phyloP scores from a whole-genome alignment of 2,888 invertebrate species.

The Zaprionus lineosus region DNA sequence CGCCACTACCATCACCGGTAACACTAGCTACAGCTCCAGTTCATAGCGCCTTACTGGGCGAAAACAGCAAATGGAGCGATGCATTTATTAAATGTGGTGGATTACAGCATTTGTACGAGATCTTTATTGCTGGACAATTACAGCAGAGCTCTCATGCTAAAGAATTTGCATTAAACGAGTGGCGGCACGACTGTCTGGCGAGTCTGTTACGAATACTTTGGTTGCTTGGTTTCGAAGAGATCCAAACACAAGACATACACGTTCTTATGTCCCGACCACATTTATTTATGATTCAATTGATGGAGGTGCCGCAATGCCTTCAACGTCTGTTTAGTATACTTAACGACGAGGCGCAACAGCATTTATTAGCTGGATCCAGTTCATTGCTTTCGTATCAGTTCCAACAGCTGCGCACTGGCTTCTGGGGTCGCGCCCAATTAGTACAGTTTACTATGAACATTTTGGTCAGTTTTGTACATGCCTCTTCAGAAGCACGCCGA shows the following conservation, averaged over 20 bases:
- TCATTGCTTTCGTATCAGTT: constrained; percentile 72
- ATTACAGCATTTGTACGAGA: constrained; percentile 92
- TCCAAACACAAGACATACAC: constrained; percentile 83
- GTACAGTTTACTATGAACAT: constrained; percentile 96
- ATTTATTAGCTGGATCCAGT: constrained; percentile 75
- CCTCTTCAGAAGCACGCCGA: constrained; percentile 90
- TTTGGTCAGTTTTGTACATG: constrained; percentile 96
- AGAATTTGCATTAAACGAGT: constrained; percentile 85
- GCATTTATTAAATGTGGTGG: constrained; percentile 94
- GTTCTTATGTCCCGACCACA: constrained; percentile 87
- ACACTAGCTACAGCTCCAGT: constrained; percentile 26
- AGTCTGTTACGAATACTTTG: constrained; percentile 92
- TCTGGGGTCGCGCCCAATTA: constrained; percentile 96
- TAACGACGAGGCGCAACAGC: constrained; percentile 89
- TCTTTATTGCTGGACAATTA: constrained; percentile 93
- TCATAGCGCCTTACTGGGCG: constrained; percentile 28
- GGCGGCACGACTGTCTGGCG: constrained; percentile 97
- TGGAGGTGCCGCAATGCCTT: constrained; percentile 92
- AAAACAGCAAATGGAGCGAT: constrained; percentile 86
- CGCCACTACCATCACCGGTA: constrained; percentile 43
- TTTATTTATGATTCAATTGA: constrained; percentile 88
- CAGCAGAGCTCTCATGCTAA: constrained; percentile 89
- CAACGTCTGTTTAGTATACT: constrained; percentile 93
- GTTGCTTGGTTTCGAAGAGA: constrained; percentile 89
- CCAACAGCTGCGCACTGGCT: constrained; percentile 94